Percentiles rank a stretch among this genome's conserved stretches.
Conservation (phyloP, 2,797 vertebrate species). For the Hemibagrus guttatus region DNA sequence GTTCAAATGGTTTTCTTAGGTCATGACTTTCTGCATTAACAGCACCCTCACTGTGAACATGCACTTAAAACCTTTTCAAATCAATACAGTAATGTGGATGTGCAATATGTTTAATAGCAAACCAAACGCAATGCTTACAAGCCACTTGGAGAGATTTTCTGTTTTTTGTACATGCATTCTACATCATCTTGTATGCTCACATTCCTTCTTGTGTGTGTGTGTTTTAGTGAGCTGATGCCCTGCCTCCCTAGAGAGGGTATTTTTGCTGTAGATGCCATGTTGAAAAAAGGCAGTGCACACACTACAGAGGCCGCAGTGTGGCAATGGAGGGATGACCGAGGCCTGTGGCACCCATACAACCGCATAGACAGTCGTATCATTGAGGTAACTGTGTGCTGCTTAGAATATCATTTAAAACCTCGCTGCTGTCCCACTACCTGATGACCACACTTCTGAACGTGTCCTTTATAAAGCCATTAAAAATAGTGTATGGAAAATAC, state of each 20-base stretch:
- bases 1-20: background rate
- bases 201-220: background rate
- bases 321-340: constrained; percentile 98
- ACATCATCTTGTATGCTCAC: too few relatives aligned
- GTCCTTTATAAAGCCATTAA: background rate
- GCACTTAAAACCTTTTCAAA: background rate
- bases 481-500: background rate
- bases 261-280: constrained; percentile 97
- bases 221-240: constrained; percentile 93
- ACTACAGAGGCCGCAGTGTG: constrained; percentile 97
- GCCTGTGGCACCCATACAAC: constrained; percentile 98
- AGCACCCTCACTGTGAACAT: background rate
- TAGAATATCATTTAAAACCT: background rate
- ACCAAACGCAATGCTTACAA: too few relatives aligned
- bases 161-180: background rate
- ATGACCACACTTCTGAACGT: background rate
- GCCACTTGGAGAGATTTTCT: too few relatives aligned
- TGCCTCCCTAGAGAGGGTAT: constrained; percentile 98
- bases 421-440: background rate
- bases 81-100: background rate
- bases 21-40: background rate
- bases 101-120: too few relatives aligned
- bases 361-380: constrained; percentile 99
- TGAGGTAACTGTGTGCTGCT: constrained; percentile 79
- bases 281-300: constrained; percentile 98